A percentile compares a stretch with the other conserved stretches of the same genome.
Conservation (phyloP, 2,888 invertebrate genomes). For the Leptodirus hochenwartii region DNA sequence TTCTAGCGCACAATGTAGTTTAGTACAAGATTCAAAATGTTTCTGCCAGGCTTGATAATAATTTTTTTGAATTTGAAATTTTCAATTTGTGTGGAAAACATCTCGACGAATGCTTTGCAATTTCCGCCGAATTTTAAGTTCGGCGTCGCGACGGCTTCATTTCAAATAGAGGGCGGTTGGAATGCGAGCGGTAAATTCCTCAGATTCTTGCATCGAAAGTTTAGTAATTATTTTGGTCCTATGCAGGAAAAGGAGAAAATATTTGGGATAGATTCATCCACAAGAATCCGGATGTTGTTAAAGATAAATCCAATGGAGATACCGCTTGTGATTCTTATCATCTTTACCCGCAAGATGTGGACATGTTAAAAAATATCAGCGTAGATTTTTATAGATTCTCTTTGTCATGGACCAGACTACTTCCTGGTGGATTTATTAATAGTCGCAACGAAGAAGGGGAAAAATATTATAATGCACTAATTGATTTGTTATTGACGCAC, state of each 20-base stretch:
- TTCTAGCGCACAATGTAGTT: no score
- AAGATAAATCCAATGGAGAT: slow-evolving; percentile 15
- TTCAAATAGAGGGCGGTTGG: slow-evolving; percentile 15
- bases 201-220: no score
- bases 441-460: slow-evolving; percentile 39
- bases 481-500: slow-evolving; percentile 32
- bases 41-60: no score
- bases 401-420: slow-evolving; percentile 42
- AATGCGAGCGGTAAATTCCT: slow-evolving; percentile 14
- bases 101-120: slow-evolving; percentile 3
- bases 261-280: slow-evolving; percentile 31
- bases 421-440: slow-evolving; percentile 36
- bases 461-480: slow-evolving; percentile 39
- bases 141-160: slow-evolving; percentile 17
- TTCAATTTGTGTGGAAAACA: no score
- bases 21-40: no score
- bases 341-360: slow-evolving; percentile 15
- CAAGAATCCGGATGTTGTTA: slow-evolving; percentile 17
- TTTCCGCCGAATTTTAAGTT: slow-evolving; percentile 12
- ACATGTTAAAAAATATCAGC: slow-evolving; percentile 14
- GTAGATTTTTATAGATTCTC: slow-evolving; percentile 32
- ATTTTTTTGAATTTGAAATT: no score
- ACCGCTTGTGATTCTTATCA: slow-evolving; percentile 18
- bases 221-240: no score
- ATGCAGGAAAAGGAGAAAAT: slow-evolving; percentile 30